Evolutionary conservation across 2,797 vertebrate genomes (phyloP), one percentile per base, ranked within the genome.

Genomic region (Microchirus variegatus): DNA sequence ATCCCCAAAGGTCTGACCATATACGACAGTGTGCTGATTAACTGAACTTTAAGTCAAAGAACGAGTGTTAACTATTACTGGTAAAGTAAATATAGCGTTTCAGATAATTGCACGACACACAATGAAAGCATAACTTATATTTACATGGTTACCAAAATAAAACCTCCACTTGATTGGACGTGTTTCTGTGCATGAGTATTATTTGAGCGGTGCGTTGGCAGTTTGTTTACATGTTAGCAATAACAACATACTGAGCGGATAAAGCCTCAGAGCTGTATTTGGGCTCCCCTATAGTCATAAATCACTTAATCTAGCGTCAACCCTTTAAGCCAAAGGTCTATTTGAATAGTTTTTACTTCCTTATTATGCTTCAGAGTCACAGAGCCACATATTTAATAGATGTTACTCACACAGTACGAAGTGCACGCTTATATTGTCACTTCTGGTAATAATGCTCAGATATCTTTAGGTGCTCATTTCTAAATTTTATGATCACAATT

Each of bases 301-400:
- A 49, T 49, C 13, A 36, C 26, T 16, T 17, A 4, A 11, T 56
- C 14, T 14, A 43, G 11, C 17, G 52, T 70, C 47, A 37, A 56
- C 38, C 52, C 17, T 36, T 43, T 37, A 16, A 13, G 31, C 31
- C 31, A 31, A 31, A 8, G 9, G 11, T 10, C 10, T 16, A 17
- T 9, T 51, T 50, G 18, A 1, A 40, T 0, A 19, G 13, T 10
- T 58, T 51, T 58, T 9, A 15, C 13, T 15, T 4, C 26, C 26
- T 5, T 31, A 31, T 31, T 5, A 31, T 3, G 7, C 26, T 31
- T 3, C 7, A 31, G 26, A 31, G 26, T 31, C 31, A 31, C 31
- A 31, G 31, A 31, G 31, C 31, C 31, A 31, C 7, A 31, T 31
- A 6, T 31, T 31, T 31, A 31, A 31, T 31, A 31, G 31, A 31